Percentiles rank a stretch among this genome's conserved stretches.
Conservation (phyloP, 2,888 invertebrate species). For the Rotaria sp. region DNA sequence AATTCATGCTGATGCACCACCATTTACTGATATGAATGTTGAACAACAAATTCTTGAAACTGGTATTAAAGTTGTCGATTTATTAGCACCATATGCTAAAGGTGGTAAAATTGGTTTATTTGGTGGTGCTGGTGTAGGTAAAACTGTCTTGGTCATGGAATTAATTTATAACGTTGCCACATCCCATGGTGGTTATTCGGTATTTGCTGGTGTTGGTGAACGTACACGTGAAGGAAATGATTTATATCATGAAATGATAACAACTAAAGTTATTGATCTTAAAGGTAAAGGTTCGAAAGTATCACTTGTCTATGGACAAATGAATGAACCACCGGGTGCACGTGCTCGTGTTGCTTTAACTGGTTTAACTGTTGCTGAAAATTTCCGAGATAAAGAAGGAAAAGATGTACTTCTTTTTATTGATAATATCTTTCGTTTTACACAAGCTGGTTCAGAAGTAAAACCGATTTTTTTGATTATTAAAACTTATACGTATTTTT, state of each 20-base stretch:
- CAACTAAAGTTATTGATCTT: constrained; percentile 74
- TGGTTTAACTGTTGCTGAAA: constrained; percentile 81
- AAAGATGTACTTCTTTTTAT: constrained; percentile 86
- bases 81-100: constrained; percentile 47
- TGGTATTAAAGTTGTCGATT: constrained; percentile 50
- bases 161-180: constrained; percentile 89
- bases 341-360: constrained; percentile 83
- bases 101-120: constrained; percentile 64
- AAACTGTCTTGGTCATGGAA: constrained; percentile 90
- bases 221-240: constrained; percentile 87
- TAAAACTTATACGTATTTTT: constrained; percentile 30
- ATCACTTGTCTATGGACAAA: constrained; percentile 83
- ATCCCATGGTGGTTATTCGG: constrained; percentile 88
- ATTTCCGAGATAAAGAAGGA: constrained; percentile 85
- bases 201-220: constrained; percentile 73
- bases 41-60: constrained; percentile 47
- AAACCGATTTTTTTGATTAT: too few species aligned
- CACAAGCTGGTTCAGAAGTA: constrained; percentile 55
- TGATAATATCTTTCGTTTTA: constrained; percentile 80
- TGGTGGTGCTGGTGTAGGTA: constrained; percentile 87
- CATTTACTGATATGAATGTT: constrained; percentile 45
- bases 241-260: constrained; percentile 89
- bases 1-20: constrained; percentile 48
- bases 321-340: constrained; percentile 91
- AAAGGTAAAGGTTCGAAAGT: constrained; percentile 80